Evolutionary conservation across 2,797 vertebrate species (phyloP).

Genomic region (Scyliorhinus canicula): DNA sequence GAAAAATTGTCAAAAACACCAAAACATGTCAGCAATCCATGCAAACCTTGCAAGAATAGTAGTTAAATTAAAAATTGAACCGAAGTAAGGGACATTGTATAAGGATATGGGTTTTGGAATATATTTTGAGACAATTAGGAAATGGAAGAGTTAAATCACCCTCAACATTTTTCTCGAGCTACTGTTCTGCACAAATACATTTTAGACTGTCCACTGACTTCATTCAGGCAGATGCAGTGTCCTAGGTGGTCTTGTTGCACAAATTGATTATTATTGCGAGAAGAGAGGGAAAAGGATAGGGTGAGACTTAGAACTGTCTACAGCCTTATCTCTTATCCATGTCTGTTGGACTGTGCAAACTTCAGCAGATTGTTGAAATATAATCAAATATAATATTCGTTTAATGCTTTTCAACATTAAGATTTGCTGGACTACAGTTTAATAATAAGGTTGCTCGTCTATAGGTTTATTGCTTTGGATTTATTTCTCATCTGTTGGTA

Average conservation of each 20-base stretch:
- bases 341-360: neutral
- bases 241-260: too few relatives aligned
- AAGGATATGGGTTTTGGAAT: neutral
- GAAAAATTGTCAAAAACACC: neutral
- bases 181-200: neutral
- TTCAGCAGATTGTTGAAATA: neutral
- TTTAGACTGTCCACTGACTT: neutral
- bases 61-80: neutral
- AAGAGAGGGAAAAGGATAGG: neutral
- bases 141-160: neutral
- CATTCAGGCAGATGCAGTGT: neutral
- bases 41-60: neutral
- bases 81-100: neutral
- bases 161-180: neutral
- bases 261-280: neutral
- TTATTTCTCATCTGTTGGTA: neutral
- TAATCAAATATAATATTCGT: neutral
- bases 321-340: neutral
- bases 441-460: neutral
- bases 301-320: neutral
- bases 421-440: neutral
- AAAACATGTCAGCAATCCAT: neutral
- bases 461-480: neutral
- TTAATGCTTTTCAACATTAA: neutral
- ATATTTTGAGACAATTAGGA: neutral